phyloP scores from a whole-genome alignment of 1,140 invertebrate species.

The Zaprionus camerounensis region DNA sequence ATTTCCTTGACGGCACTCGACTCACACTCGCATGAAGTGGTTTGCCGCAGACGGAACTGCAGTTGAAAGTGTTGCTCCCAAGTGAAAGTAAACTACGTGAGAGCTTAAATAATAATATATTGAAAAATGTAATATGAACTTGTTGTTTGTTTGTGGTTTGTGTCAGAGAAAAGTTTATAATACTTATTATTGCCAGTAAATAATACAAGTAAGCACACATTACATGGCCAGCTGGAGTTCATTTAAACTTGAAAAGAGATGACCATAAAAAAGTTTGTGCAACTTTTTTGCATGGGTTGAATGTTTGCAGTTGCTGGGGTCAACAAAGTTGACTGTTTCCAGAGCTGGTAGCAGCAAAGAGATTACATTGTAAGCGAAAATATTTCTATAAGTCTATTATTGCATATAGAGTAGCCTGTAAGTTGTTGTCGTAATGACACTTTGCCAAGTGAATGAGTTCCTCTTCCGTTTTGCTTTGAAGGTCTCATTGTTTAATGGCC shows the following conservation, averaged over 20 bases:
- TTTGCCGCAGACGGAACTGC: background rate
- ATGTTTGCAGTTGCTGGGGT: constrained; percentile 11
- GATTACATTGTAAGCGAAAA: constrained; percentile 22
- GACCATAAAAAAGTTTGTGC: constrained; percentile 28
- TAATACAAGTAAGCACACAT: constrained; percentile 14
- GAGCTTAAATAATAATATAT: background rate
- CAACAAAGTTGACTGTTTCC: constrained; percentile 56
- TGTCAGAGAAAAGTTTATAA: background rate
- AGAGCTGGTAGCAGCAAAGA: background rate
- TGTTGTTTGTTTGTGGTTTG: background rate
- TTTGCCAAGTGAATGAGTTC: constrained; percentile 7
- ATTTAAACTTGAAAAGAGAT: constrained; percentile 23
- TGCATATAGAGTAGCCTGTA: background rate
- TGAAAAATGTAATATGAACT: background rate
- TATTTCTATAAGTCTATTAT: background rate
- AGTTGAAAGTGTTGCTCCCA: background rate
- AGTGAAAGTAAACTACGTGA: background rate
- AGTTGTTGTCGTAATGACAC: background rate
- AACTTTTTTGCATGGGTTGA: constrained; percentile 29
- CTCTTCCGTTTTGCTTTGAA: constrained; percentile 8
- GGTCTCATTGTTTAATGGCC: constrained; percentile 38
- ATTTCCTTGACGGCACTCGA: background rate
- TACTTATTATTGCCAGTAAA: constrained; percentile 12
- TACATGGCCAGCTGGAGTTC: constrained; percentile 16
- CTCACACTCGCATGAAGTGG: background rate